These are phyloP conservation scores for Danionella cerebrum DNA, from an alignment of 2,113 vertebrate species.

Conservation along the genomic window DNA sequence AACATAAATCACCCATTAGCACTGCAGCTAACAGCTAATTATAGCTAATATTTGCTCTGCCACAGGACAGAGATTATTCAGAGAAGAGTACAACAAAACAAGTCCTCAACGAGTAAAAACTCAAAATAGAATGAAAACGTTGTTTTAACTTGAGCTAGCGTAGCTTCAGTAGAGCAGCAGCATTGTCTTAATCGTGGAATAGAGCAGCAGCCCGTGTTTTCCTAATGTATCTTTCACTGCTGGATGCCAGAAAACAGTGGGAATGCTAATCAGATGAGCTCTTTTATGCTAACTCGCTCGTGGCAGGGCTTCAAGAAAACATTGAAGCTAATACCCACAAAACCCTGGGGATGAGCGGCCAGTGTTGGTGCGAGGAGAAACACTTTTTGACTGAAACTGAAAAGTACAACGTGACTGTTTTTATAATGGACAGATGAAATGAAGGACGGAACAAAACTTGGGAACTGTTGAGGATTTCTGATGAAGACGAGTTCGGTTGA, in stretches of 20 bases:
- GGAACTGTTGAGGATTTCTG: too few species aligned
- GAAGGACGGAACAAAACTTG: too few species aligned
- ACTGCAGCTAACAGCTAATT: conserved; percentile 12
- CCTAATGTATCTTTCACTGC: conserved; percentile 9
- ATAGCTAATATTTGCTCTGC: conserved; percentile 21
- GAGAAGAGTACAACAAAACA: background rate
- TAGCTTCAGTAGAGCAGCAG: background rate
- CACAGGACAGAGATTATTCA: conserved; percentile 19
- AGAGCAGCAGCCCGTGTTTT: background rate
- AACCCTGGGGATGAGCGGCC: background rate
- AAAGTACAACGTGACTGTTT: too few species aligned
- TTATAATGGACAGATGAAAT: too few species aligned
- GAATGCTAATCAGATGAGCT: background rate
- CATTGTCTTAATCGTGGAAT: background rate
- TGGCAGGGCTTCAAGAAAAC: conserved; percentile 9
- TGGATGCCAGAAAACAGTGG: background rate
- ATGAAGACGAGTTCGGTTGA: too few species aligned
- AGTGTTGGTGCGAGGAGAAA: background rate
- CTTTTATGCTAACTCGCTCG: conserved; percentile 16
- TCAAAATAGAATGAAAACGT: background rate
- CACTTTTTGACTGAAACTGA: too few species aligned
- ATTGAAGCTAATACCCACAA: conserved; percentile 16
- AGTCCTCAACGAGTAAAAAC: background rate
- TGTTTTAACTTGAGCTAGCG: background rate
- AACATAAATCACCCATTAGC: background rate